phyloP scores from a whole-genome alignment of 2,888 invertebrate genomes.

The Leistus spinibarbis region DNA sequence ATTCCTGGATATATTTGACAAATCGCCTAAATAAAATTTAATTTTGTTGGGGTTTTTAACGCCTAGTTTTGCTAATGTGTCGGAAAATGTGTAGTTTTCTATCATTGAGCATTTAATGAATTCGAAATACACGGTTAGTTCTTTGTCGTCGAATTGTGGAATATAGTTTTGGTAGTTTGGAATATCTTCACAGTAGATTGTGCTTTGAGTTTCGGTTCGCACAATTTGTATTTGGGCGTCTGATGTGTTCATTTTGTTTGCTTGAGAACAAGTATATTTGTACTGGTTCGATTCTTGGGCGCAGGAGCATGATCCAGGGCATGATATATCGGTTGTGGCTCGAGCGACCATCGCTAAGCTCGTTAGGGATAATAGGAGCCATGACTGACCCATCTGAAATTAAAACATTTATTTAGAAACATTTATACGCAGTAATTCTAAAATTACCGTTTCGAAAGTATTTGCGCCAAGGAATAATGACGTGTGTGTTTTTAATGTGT shows the following conservation, averaged over 20 bases:
- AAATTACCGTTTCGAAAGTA: too few species aligned
- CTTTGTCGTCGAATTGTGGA: background rate
- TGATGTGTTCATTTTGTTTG: slow-evolving; percentile 3
- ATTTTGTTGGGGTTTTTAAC: background rate
- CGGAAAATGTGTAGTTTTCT: background rate
- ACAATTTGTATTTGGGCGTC: slow-evolving; percentile 12
- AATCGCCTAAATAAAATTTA: slow-evolving; percentile 4
- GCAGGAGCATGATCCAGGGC: background rate
- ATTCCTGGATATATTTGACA: background rate
- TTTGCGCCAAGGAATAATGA: too few species aligned
- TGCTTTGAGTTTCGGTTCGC: background rate
- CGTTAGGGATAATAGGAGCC: background rate
- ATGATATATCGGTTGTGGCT: background rate
- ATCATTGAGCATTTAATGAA: slow-evolving; percentile 18
- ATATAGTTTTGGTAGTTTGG: background rate
- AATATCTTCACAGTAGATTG: background rate
- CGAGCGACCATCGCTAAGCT: background rate
- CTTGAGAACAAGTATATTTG: background rate
- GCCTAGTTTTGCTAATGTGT: slow-evolving; percentile 3
- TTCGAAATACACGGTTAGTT: background rate
- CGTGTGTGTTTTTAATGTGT: too few species aligned
- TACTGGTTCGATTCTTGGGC: background rate
- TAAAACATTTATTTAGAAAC: too few species aligned
- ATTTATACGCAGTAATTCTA: too few species aligned
- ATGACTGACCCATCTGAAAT: background rate